Base-by-base conservation (phyloP, 2,113 vertebrate genomes). In the Anoplopoma fimbria region DNA sequence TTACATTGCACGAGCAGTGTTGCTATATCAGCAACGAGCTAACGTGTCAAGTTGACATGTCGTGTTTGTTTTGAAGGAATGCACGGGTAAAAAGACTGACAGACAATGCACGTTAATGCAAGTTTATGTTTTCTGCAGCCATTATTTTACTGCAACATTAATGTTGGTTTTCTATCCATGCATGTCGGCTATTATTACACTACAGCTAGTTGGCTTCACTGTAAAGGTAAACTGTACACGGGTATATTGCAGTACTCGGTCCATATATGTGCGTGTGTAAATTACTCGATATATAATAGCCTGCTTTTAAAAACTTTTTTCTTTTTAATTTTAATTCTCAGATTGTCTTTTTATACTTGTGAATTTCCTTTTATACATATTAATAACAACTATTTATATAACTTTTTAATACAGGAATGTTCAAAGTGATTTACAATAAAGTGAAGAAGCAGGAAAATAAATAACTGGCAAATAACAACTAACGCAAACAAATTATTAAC, bases 11-110 rank as follows among this genome's bases (percentile, higher is more conserved):
- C 0, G 21, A 31, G n/a, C 51, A 40, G 77, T 4, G 33, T 10
- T 49, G 69, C 40, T 31, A 15, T 1, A 34, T 40, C 17, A 70
- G 38, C 49, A 61, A 33, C 67, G 55, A 62, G 83, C 77, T 88
- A 64, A 65, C 64, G 27, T 49, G 5, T 15, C 21, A 9, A 49
- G 25, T 45, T 45, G 42, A 53, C 51, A 25, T n/a, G 25, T n/a
- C n/a, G n/a, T 27, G 71, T 29, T 40, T 31, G 29, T 34, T 31
- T 74, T 0, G 12, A 74, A 29, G 8, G 14, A 6, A 4, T 29
- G 42, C 15, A 21, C 15, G 13, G 6, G 34, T 34, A n/a, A 67
- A 49, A n/a, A 23, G 1, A 19, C 6, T 12, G 2, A 0, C 2
- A 61, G 29, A 13, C 51, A 33, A 1, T 6, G 40, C 4, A 6